phyloP scores from a whole-genome alignment of 1,140 invertebrate species.

The Gonatopus flavifemur region DNA sequence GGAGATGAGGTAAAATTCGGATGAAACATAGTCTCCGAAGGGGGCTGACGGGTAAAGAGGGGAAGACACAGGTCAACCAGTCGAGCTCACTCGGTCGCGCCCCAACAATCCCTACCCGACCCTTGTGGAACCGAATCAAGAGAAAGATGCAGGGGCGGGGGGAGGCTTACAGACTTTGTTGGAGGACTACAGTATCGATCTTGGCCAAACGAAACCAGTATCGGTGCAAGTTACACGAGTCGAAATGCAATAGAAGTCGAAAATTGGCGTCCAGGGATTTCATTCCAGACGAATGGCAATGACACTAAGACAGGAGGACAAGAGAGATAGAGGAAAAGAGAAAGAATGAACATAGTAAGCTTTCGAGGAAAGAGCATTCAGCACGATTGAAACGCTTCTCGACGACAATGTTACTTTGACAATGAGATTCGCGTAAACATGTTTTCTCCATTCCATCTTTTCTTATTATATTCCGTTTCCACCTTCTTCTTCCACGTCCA shows the following conservation, averaged over 20 bases:
- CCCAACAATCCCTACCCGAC: slow-evolving; percentile 39
- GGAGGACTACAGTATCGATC: slow-evolving; percentile 48
- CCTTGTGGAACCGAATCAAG: slow-evolving; percentile 26
- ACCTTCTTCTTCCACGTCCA: neutral
- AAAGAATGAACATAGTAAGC: too few species aligned
- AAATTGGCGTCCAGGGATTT: slow-evolving; percentile 21
- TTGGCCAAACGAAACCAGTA: too few species aligned
- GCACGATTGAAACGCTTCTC: too few species aligned
- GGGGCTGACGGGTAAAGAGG: slow-evolving; percentile 37
- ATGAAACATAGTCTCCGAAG: too few species aligned
- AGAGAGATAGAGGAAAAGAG: too few species aligned
- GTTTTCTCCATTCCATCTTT: neutral
- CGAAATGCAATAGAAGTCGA: slow-evolving; percentile 18
- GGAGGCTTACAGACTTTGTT: slow-evolving; percentile 23
- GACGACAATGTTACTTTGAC: neutral
- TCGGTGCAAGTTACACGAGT: slow-evolving; percentile 47
- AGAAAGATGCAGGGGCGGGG: slow-evolving; percentile 22
- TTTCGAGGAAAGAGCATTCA: too few species aligned
- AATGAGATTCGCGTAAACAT: neutral
- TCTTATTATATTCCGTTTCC: neutral
- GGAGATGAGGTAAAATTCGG: slow-evolving; percentile 27
- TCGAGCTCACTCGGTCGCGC: slow-evolving; percentile 37
- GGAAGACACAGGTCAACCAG: slow-evolving; percentile 40
- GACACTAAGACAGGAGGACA: too few species aligned
- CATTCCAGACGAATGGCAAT: neutral